Evolutionary conservation across 2,797 vertebrate genomes (phyloP).

Genomic region (Diceros bicornis): DNA sequence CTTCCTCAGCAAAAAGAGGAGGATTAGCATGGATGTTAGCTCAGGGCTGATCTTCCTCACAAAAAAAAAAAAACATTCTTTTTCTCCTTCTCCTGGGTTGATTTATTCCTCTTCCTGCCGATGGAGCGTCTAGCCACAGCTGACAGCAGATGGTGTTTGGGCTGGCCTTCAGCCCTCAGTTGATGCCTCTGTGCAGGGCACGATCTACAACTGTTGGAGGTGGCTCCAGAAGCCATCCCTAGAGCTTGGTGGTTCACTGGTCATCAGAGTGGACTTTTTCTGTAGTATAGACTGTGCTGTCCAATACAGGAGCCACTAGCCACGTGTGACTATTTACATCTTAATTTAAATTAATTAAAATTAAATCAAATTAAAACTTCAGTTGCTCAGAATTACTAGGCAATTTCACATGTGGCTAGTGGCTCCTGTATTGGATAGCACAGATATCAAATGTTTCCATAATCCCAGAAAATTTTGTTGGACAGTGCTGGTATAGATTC

Average conservation of each 20-base stretch:
- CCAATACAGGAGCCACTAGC: neutral
- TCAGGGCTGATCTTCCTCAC: no score
- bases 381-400: slow-evolving; percentile 6
- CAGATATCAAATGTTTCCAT: neutral
- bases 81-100: neutral
- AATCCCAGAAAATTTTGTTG: slow-evolving; percentile 9
- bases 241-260: neutral
- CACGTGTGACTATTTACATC: neutral
- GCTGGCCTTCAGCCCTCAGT: neutral
- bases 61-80: no score
- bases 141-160: neutral
- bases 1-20: no score
- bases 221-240: neutral
- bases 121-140: slow-evolving; percentile 9
- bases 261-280: neutral
- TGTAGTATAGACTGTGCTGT: neutral
- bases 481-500: neutral
- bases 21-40: no score
- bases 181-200: neutral
- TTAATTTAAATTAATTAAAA: slow-evolving; percentile 29
- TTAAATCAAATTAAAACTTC: neutral
- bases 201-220: neutral
- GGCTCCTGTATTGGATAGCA: neutral
- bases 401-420: neutral
- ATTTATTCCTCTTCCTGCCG: neutral